Percentiles rank a stretch among this genome's conserved stretches.
phyloP scores from a whole-genome alignment of 2,888 invertebrate genomes.

The Zelleria hepariella region DNA sequence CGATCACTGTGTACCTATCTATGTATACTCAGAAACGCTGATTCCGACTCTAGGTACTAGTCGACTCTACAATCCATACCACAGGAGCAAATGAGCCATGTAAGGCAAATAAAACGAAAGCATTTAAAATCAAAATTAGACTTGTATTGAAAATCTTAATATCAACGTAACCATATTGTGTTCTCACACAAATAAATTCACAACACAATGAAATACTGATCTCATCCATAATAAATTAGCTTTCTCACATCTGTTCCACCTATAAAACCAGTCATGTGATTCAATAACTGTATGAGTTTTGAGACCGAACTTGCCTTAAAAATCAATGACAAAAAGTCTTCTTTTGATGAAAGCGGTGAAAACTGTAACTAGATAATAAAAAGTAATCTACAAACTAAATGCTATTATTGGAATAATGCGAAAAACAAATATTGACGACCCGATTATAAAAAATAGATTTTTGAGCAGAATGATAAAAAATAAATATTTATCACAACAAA shows the following conservation, averaged over 20 bases:
- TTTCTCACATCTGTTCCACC: constrained; percentile 65
- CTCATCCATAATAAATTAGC: constrained; percentile 30
- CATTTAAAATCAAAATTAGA: neutral
- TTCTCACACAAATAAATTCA: constrained; percentile 6
- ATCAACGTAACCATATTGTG: constrained; percentile 5
- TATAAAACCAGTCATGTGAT: constrained; percentile 67
- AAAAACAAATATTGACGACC: no score
- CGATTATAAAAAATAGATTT: no score
- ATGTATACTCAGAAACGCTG: no score
- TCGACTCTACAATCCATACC: no score
- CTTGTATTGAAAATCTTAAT: neutral
- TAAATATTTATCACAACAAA: no score
- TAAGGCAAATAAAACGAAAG: neutral
- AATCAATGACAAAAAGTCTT: no score
- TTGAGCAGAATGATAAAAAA: no score
- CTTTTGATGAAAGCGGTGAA: neutral
- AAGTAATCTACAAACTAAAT: neutral
- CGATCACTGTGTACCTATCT: no score
- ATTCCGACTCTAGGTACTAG: no score
- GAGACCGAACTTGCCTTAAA: neutral
- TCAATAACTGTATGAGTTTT: neutral
- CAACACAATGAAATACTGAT: constrained; percentile 43
- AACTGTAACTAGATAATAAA: neutral
- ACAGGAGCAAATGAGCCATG: no score
- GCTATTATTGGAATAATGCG: neutral